Conservation (phyloP, 2,797 vertebrate genomes). For the Apogon talboti region DNA sequence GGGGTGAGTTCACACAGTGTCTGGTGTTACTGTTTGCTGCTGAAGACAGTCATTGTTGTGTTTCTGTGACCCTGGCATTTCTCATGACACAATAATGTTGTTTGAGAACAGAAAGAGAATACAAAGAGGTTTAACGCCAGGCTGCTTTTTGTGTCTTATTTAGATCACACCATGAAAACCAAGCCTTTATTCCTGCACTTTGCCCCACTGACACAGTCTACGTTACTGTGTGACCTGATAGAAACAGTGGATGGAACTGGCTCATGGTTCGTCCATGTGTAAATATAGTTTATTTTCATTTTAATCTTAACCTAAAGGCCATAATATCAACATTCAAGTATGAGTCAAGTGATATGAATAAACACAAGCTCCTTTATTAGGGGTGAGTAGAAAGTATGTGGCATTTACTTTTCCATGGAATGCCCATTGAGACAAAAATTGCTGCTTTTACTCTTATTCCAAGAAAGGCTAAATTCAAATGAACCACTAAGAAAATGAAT, state of each 20-base stretch:
- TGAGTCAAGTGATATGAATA: background rate
- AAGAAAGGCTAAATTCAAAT: no score
- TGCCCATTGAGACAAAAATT: background rate
- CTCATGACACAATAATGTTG: slow-evolving; percentile 34
- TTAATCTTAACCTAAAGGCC: background rate
- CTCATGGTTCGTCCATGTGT: background rate
- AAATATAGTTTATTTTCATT: background rate
- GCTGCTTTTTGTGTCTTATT: slow-evolving; percentile 5
- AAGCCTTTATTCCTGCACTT: slow-evolving; percentile 13
- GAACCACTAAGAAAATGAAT: no score
- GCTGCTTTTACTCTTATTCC: no score
- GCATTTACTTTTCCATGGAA: background rate
- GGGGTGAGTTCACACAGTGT: slow-evolving; percentile 4
- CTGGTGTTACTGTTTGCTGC: slow-evolving; percentile 12
- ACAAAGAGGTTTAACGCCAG: slow-evolving; percentile 7
- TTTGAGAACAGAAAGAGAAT: slow-evolving; percentile 20
- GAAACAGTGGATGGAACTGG: background rate
- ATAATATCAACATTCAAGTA: background rate
- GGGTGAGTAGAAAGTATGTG: no score
- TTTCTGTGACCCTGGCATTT: slow-evolving; percentile 3
- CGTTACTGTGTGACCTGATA: background rate
- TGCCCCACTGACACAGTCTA: slow-evolving; percentile 1
- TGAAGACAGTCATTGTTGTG: slow-evolving; percentile 43
- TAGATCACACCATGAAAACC: background rate
- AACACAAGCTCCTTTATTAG: background rate